These are phyloP conservation scores for Rhombomys opimus DNA, from an alignment of 2,113 vertebrate species.

Conservation along the genomic window DNA sequence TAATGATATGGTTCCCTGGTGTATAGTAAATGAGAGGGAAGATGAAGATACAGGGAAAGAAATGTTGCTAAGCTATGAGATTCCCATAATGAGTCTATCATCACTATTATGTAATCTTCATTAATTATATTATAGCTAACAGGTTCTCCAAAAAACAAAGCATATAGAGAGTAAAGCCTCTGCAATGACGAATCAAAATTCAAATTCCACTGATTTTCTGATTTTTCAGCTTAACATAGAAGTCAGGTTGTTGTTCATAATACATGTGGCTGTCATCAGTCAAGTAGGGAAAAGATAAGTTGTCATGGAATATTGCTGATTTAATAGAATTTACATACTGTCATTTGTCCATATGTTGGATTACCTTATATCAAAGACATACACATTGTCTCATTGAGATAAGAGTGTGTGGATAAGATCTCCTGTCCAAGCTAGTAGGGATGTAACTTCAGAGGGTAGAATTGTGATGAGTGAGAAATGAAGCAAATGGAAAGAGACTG, in stretches of 20 bases:
- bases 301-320: neutral
- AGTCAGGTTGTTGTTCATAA: neutral
- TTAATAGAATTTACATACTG: neutral
- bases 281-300: neutral
- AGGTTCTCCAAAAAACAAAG: conserved; percentile 17
- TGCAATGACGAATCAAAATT: conserved; percentile 5
- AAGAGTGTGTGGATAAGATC: neutral
- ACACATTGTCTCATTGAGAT: neutral
- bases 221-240: neutral
- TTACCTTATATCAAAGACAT: neutral
- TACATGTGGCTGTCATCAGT: neutral
- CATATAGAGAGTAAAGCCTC: neutral
- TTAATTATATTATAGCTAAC: conserved; percentile 39
- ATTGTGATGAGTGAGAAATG: neutral
- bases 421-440: neutral
- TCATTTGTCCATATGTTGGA: neutral
- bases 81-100: conserved; percentile 26
- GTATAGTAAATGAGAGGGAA: conserved; percentile 21
- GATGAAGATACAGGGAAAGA: neutral
- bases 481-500: neutral
- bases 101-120: conserved; percentile 33
- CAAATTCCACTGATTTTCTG: neutral
- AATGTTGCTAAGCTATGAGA: conserved; percentile 49
- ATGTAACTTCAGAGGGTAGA: neutral
- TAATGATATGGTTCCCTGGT: conserved; percentile 24